Evolutionary conservation across 2,797 vertebrate genomes (phyloP).

Genomic region (Trachops cirrhosus): DNA sequence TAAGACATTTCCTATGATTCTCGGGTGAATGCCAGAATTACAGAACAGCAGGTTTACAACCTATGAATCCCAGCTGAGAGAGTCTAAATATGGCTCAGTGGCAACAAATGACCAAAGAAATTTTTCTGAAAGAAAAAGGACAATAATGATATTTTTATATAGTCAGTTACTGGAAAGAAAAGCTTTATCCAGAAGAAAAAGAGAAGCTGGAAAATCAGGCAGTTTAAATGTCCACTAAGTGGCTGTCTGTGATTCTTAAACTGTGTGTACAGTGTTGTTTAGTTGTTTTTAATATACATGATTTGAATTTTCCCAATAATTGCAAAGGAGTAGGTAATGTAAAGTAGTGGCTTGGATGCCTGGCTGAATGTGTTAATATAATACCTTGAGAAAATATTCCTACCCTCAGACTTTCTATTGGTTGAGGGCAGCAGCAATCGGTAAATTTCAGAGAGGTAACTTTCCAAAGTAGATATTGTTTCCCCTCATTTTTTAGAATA

Average conservation of each 20-base stretch:
- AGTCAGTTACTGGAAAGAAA: background rate
- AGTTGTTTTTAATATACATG: background rate
- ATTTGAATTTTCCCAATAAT: background rate
- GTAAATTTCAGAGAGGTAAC: background rate
- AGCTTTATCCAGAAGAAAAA: background rate
- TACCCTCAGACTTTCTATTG: background rate
- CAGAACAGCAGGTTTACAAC: background rate
- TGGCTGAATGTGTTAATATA: background rate
- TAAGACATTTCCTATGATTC: background rate
- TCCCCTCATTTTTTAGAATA: background rate
- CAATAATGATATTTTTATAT: background rate
- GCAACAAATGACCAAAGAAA: background rate
- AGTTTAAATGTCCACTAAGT: background rate
- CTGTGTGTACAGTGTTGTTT: background rate
- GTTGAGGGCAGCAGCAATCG: background rate
- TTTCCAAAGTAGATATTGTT: background rate
- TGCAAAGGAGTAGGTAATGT: background rate
- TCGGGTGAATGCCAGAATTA: background rate
- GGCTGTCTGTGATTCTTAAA: background rate
- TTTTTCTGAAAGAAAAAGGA: background rate
- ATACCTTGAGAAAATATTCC: fast-evolving
- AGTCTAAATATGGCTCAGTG: background rate
- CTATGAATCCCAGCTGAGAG: background rate
- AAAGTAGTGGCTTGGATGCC: background rate
- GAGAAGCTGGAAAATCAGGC: background rate